These are phyloP conservation scores for Nyctibius bracteatus DNA, from an alignment of 2,113 vertebrate species.

Conservation along the genomic window DNA sequence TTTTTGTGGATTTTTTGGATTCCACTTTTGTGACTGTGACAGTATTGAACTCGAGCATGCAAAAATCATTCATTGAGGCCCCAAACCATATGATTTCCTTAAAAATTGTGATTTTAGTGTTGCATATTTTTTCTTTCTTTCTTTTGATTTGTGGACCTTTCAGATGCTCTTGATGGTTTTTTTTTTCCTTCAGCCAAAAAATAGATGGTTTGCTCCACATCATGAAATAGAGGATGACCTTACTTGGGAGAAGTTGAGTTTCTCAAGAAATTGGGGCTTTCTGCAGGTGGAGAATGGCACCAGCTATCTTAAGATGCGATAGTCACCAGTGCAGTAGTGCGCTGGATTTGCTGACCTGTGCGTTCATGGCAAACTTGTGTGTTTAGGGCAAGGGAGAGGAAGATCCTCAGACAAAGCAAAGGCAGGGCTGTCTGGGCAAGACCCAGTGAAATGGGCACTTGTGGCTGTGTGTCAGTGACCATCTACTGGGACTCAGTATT, in stretches of 20 bases:
- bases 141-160: background rate
- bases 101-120: background rate
- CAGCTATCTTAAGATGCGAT: background rate
- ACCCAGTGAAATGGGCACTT: background rate
- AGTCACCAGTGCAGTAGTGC: background rate
- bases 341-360: background rate
- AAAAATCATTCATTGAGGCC: background rate
- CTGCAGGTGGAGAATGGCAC: background rate
- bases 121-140: background rate
- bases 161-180: background rate
- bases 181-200: too few relatives aligned
- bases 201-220: background rate
- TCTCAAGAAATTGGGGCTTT: background rate
- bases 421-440: background rate
- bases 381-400: background rate
- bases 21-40: background rate
- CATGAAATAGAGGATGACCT: background rate
- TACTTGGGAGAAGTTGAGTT: background rate
- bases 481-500: background rate
- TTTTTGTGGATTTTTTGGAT: background rate
- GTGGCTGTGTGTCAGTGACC: background rate
- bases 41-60: background rate
- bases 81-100: background rate
- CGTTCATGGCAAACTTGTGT: background rate
- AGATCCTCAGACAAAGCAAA: conserved; percentile 3